Evolutionary conservation across 2,888 invertebrate species (phyloP).

Genomic region (Cantharis flavilabris): DNA sequence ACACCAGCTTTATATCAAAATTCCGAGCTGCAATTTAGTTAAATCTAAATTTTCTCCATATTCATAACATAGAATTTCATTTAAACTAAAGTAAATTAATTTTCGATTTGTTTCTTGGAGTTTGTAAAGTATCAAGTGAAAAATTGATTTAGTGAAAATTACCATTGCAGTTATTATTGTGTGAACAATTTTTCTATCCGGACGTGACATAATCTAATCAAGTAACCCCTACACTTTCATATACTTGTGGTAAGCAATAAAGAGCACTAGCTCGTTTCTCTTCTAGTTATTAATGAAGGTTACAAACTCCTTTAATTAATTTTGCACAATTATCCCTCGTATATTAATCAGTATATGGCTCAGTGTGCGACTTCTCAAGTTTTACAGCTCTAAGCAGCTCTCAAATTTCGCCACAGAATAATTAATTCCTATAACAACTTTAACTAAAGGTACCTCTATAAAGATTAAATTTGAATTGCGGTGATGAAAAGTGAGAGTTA

Average conservation of each 20-base stretch:
- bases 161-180: not conserved
- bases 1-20: not conserved
- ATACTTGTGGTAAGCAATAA: conserved; percentile 26
- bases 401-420: conserved; percentile 28
- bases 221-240: conserved; percentile 28
- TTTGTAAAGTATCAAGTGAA: not conserved
- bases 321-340: conserved; percentile 55
- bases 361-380: conserved; percentile 29
- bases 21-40: not conserved
- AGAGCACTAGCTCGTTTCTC: conserved; percentile 39
- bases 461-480: conserved; percentile 29
- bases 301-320: conserved; percentile 58
- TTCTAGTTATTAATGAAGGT: conserved; percentile 57
- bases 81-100: not conserved
- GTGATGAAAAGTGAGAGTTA: conserved; percentile 20
- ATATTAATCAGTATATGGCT: conserved; percentile 55
- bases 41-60: not conserved
- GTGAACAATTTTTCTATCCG: not conserved
- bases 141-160: not conserved
- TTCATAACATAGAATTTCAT: not conserved
- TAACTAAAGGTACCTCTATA: conserved; percentile 19
- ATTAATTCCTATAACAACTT: conserved; percentile 31
- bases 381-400: conserved; percentile 30
- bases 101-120: not conserved
- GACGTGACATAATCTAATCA: conserved; percentile 25